phyloP scores from a whole-genome alignment of 2,888 invertebrate species.

The Drosophila maculinotata region DNA sequence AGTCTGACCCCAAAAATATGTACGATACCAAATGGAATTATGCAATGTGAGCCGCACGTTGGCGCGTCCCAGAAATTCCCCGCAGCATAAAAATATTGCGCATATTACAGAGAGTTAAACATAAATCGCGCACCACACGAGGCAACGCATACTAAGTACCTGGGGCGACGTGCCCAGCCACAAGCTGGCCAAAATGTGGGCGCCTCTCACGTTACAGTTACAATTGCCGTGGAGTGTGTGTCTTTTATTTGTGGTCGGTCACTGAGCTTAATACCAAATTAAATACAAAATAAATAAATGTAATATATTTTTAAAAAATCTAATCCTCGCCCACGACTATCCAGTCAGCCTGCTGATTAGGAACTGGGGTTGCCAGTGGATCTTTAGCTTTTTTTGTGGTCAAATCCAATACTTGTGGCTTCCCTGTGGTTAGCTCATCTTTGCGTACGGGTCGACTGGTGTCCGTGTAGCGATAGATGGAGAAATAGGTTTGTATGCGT shows the following conservation, averaged over 20 bases:
- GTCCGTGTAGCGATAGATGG: slow-evolving; percentile 88
- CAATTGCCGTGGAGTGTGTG: slow-evolving; percentile 5
- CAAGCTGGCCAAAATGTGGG: slow-evolving; percentile 15
- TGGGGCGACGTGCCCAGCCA: slow-evolving; percentile 51
- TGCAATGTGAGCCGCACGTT: slow-evolving; percentile 32
- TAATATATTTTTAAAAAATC: slow-evolving; percentile 9
- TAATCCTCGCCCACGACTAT: slow-evolving; percentile 67
- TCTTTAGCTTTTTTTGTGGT: slow-evolving; percentile 23
- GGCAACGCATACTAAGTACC: slow-evolving; percentile 59
- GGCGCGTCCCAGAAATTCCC: slow-evolving; percentile 40
- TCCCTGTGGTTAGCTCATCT: slow-evolving; percentile 33
- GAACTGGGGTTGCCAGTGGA: not conserved
- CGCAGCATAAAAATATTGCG: slow-evolving; percentile 69
- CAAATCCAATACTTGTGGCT: slow-evolving; percentile 5
- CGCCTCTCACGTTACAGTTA: slow-evolving; percentile 22
- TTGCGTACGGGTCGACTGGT: slow-evolving; percentile 83
- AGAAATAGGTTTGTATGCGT: slow-evolving; percentile 89
- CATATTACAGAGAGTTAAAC: slow-evolving; percentile 53
- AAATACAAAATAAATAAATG: slow-evolving; percentile 40
- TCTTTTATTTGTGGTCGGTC: slow-evolving; percentile 37
- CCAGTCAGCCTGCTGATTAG: slow-evolving; percentile 53
- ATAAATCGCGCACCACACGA: slow-evolving; percentile 49
- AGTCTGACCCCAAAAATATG: slow-evolving; percentile 3
- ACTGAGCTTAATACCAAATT: slow-evolving; percentile 10
- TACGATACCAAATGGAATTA: slow-evolving; percentile 22